Evolutionary conservation across 2,797 vertebrate species (phyloP).

Genomic region (Anguilla pacifica): DNA sequence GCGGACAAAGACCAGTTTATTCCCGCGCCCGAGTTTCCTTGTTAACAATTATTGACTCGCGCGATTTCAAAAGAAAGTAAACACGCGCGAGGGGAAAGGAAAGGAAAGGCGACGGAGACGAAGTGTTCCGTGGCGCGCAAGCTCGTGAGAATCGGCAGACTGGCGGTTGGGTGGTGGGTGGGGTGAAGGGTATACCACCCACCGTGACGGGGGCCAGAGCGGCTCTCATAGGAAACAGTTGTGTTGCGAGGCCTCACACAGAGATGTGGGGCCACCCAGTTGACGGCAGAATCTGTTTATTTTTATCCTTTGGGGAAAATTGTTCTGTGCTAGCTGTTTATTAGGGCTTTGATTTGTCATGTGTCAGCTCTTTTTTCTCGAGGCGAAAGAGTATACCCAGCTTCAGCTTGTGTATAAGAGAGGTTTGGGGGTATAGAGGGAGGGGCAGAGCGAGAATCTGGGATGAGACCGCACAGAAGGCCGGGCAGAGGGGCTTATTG

Average conservation of each 20-base stretch:
- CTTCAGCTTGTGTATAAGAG: constrained; percentile 62
- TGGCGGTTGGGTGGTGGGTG: constrained; percentile 46
- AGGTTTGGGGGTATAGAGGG: constrained; percentile 49
- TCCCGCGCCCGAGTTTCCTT: background rate
- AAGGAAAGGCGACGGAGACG: constrained; percentile 37
- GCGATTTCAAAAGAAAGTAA: constrained; percentile 28
- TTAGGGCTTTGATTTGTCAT: constrained; percentile 79
- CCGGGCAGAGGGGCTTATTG: constrained; percentile 47
- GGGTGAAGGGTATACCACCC: constrained; percentile 76
- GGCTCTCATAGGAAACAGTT: constrained; percentile 79
- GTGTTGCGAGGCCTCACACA: constrained; percentile 79
- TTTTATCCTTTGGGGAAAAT: constrained; percentile 72
- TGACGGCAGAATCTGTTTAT: constrained; percentile 77
- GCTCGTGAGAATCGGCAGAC: constrained; percentile 54
- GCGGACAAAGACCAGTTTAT: background rate
- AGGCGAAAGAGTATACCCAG: constrained; percentile 65
- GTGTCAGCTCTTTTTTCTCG: constrained; percentile 66
- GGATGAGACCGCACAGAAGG: constrained; percentile 57
- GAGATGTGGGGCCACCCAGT: constrained; percentile 79
- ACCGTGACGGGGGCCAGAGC: constrained; percentile 67
- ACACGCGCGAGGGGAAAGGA: background rate
- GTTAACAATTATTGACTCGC: constrained; percentile 20
- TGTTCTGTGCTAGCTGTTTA: constrained; percentile 75
- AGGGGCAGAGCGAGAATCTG: too few species aligned
- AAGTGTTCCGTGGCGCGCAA: constrained; percentile 41